A percentile compares a stretch with the other conserved stretches of the same genome.
Conservation (phyloP, 2,888 invertebrate genomes). For the Dolomedes plantarius region DNA sequence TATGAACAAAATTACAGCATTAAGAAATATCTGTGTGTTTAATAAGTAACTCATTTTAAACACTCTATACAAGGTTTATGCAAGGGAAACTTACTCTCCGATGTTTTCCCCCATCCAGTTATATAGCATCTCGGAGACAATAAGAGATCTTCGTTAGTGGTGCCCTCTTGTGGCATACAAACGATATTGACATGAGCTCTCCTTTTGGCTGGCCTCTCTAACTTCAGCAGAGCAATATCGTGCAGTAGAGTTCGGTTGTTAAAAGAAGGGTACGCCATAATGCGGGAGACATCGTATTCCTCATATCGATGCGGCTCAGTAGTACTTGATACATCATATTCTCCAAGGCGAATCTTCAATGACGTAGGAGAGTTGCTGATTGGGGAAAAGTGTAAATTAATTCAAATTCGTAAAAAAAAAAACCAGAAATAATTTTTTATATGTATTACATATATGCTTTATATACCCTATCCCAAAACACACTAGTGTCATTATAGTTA, state of each 20-base stretch:
- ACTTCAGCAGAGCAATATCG: slow-evolving; percentile 77
- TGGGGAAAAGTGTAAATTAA: not conserved
- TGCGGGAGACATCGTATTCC: slow-evolving; percentile 75
- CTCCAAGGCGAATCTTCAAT: slow-evolving; percentile 77
- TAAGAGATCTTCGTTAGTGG: slow-evolving; percentile 67
- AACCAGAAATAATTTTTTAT: no score
- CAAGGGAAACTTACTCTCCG: slow-evolving; percentile 76
- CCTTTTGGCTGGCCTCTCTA: slow-evolving; percentile 74
- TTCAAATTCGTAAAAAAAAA: no score
- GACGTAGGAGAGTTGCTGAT: slow-evolving; percentile 42
- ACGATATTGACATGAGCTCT: slow-evolving; percentile 76
- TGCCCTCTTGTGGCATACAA: slow-evolving; percentile 75
- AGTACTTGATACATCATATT: slow-evolving; percentile 77
- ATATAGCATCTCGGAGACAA: slow-evolving; percentile 75
- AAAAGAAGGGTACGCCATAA: slow-evolving; percentile 74
- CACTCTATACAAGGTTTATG: no score
- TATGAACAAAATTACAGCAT: no score
- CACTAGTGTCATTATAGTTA: no score
- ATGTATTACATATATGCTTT: no score
- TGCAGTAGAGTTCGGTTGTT: slow-evolving; percentile 76
- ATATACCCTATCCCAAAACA: no score
- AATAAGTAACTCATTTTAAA: no score
- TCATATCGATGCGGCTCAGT: slow-evolving; percentile 76
- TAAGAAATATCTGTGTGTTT: no score
- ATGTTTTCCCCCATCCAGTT: slow-evolving; percentile 78